Conservation (phyloP, 2,113 vertebrate genomes). For the Hipposideros armiger region DNA sequence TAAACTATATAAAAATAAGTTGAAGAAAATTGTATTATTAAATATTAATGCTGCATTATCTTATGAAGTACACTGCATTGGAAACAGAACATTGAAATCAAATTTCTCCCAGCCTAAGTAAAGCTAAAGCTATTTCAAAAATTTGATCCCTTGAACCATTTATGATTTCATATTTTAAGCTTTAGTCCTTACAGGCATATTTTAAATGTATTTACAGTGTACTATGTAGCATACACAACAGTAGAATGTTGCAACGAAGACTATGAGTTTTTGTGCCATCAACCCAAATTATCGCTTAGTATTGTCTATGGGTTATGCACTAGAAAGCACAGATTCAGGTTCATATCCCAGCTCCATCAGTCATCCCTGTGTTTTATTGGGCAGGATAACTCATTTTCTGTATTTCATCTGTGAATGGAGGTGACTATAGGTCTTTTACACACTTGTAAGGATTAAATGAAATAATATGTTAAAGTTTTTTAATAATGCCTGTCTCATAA, state of each 20-base stretch:
- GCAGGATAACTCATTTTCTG: background rate
- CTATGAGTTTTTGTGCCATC: background rate
- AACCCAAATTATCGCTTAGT: background rate
- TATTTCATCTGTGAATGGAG: background rate
- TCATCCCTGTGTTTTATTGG: background rate
- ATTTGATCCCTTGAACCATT: constrained; percentile 33
- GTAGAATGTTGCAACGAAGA: background rate
- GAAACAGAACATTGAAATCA: constrained; percentile 27
- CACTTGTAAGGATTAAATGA: background rate
- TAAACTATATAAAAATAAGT: constrained; percentile 56
- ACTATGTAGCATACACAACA: background rate
- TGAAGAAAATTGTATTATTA: constrained; percentile 18
- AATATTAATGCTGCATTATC: constrained; percentile 50
- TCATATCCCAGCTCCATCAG: background rate
- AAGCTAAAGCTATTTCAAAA: constrained; percentile 10
- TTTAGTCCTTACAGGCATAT: background rate
- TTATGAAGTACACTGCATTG: constrained; percentile 18
- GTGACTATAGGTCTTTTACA: background rate
- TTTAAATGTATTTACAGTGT: background rate
- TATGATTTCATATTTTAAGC: background rate
- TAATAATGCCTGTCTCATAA: background rate
- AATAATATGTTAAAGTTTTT: background rate
- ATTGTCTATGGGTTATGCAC: background rate
- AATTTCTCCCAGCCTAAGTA: background rate
- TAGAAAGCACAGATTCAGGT: background rate